A percentile compares a stretch with the other conserved stretches of the same genome.
Evolutionary conservation across 1,140 invertebrate genomes (phyloP).

Genomic region (Himalopsyche phryganea): DNA sequence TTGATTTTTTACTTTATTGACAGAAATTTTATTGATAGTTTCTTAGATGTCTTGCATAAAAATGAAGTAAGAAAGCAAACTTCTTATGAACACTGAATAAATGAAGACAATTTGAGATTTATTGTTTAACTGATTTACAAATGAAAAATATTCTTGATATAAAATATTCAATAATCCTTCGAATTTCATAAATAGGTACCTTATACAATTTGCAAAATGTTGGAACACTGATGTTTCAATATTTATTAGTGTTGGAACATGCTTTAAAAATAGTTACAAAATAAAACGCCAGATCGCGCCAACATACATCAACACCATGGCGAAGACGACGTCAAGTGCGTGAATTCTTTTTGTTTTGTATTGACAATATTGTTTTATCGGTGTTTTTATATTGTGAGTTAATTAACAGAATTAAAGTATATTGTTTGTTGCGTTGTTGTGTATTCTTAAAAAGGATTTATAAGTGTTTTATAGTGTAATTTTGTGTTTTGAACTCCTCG

Average conservation of each 20-base stretch:
- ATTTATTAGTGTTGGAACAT: slow-evolving; percentile 34
- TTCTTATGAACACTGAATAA: too few relatives aligned
- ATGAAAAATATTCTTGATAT: too few relatives aligned
- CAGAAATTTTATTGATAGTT: too few relatives aligned
- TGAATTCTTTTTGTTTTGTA: slow-evolving; percentile 48
- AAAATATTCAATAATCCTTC: too few relatives aligned
- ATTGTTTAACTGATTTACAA: too few relatives aligned
- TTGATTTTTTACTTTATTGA: too few relatives aligned
- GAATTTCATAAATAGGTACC: too few relatives aligned
- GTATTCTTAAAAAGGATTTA: slow-evolving; percentile 16
- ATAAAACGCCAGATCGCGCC: slow-evolving; percentile 38
- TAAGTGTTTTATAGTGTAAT: slow-evolving; percentile 15
- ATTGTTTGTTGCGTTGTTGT: slow-evolving; percentile 11
- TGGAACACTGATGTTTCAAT: not conserved
- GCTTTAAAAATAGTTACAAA: slow-evolving; percentile 24
- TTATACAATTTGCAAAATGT: too few relatives aligned
- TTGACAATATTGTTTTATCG: slow-evolving; percentile 44
- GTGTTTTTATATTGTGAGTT: slow-evolving; percentile 23
- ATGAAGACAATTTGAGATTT: too few relatives aligned
- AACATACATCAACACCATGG: slow-evolving; percentile 49
- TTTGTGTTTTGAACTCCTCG: slow-evolving; percentile 40
- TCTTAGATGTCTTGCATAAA: too few relatives aligned
- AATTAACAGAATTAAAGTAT: slow-evolving; percentile 13
- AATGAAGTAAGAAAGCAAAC: too few relatives aligned
- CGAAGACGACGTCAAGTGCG: slow-evolving; percentile 48